Percentiles rank a stretch among this genome's conserved stretches.
Conservation (phyloP, 1,140 invertebrate genomes). For the Lordiphosa clarofinis region DNA sequence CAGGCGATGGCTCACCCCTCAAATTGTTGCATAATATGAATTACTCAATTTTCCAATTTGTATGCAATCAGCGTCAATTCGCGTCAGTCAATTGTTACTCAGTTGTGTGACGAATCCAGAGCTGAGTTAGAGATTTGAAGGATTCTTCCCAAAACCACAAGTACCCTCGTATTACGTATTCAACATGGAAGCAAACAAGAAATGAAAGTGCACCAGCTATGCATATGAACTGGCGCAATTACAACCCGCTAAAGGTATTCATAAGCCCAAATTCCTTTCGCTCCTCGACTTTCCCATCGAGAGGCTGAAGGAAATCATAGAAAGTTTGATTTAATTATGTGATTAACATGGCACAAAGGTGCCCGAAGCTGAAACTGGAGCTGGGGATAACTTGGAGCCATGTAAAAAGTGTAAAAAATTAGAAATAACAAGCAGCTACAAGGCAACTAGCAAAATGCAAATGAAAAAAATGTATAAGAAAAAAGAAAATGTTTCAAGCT, state of each 20-base stretch:
- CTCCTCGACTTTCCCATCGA: constrained; percentile 12
- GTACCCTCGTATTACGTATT: neutral
- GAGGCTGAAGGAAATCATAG: constrained; percentile 60
- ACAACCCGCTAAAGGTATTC: neutral
- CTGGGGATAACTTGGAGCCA: constrained; percentile 3
- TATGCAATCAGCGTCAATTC: constrained; percentile 6
- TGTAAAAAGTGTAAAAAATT: constrained; percentile 53
- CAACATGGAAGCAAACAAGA: neutral
- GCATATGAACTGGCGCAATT: constrained; percentile 4
- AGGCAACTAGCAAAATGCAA: constrained; percentile 52
- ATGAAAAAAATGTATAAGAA: constrained; percentile 26
- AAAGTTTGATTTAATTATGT: constrained; percentile 76
- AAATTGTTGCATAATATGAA: constrained; percentile 10
- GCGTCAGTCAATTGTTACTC: neutral
- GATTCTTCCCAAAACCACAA: constrained; percentile 1
- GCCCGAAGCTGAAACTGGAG: constrained; percentile 30
- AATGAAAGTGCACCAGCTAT: constrained; percentile 1
- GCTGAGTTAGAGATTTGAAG: neutral
- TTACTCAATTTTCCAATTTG: constrained; percentile 6
- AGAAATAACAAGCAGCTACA: constrained; percentile 65
- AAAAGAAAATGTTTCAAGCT: constrained; percentile 45
- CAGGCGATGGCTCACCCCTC: constrained; percentile 5
- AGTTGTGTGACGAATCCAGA: neutral
- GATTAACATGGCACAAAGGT: constrained; percentile 73
- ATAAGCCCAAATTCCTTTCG: constrained; percentile 27